Evolutionary conservation across 2,797 vertebrate species (phyloP).

Genomic region (Margarornis squamiger): DNA sequence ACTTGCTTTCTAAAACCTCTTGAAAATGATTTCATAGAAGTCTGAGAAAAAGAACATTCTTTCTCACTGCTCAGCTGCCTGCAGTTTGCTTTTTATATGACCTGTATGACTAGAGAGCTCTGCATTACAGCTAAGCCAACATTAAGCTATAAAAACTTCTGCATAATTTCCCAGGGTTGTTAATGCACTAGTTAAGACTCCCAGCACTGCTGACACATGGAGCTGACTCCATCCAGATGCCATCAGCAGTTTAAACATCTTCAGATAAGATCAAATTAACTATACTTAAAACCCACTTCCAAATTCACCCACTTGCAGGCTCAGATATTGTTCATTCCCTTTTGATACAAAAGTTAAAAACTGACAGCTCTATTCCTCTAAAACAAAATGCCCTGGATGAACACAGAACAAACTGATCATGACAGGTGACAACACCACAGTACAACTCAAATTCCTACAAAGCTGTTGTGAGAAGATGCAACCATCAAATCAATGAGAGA

Average conservation of each 20-base stretch:
- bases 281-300: background rate
- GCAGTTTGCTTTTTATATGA: background rate
- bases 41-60: background rate
- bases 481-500: background rate
- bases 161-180: constrained; percentile 16
- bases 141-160: background rate
- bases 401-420: background rate
- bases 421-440: background rate
- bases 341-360: background rate
- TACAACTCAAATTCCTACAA: background rate
- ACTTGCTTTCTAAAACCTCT: background rate
- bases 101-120: background rate
- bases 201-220: constrained; percentile 15
- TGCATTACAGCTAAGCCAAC: constrained; percentile 15
- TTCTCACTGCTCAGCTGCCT: background rate
- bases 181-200: constrained; percentile 1
- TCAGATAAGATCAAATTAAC: constrained; percentile 13
- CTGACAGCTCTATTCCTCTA: background rate
- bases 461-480: background rate
- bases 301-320: background rate
- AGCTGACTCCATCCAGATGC: background rate
- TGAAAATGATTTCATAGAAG: background rate
- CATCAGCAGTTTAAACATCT: constrained; percentile 26
- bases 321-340: background rate
- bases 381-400: background rate